Conservation (phyloP, 2,797 vertebrate species). For the Catharus ustulatus region DNA sequence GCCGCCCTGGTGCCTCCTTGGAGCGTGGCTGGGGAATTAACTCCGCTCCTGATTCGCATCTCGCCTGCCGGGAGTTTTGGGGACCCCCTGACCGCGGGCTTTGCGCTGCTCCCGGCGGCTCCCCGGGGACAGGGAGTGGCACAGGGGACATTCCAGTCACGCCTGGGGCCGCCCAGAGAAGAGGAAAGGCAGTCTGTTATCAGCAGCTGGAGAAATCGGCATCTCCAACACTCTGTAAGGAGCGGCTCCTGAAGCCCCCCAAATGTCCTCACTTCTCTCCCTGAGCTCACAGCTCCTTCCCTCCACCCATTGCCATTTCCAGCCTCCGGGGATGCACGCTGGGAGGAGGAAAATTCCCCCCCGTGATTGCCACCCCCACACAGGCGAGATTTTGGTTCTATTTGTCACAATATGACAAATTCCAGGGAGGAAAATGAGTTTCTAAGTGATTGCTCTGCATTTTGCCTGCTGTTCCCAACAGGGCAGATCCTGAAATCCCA, state of each 20-base stretch:
- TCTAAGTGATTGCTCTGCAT: neutral
- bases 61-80: neutral
- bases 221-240: neutral
- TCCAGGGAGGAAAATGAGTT: neutral
- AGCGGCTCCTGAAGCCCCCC: neutral
- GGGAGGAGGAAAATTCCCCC: neutral
- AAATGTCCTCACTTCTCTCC: neutral
- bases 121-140: neutral
- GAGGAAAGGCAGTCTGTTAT: neutral
- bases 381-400: neutral
- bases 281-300: neutral
- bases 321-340: neutral
- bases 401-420: neutral
- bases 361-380: fast-evolving
- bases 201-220: neutral
- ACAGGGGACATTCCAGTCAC: neutral
- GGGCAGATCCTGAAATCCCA: neutral
- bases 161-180: fast-evolving
- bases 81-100: neutral
- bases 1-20: neutral
- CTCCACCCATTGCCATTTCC: neutral
- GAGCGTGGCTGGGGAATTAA: neutral
- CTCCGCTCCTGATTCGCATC: neutral
- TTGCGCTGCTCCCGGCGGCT: neutral
- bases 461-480: neutral